Conservation (phyloP, 2,888 invertebrate genomes). For the Ophraella communa region DNA sequence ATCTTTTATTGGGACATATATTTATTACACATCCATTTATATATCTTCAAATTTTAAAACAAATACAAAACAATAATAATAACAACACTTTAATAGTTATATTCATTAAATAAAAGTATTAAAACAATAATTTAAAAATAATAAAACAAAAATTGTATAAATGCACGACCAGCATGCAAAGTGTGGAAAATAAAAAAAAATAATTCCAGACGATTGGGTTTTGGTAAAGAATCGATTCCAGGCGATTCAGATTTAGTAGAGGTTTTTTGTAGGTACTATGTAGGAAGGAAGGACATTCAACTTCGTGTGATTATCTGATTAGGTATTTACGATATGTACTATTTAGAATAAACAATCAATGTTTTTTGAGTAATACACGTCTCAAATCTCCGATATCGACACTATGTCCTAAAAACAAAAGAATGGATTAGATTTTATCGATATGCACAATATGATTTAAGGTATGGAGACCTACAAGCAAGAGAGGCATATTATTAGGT, state of each 20-base stretch:
- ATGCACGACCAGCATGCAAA: slow-evolving; percentile 57
- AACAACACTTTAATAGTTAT: slow-evolving; percentile 42
- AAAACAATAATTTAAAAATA: slow-evolving; percentile 51
- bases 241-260: too few species aligned
- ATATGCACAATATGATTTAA: too few species aligned
- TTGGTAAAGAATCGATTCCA: too few species aligned
- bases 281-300: not conserved
- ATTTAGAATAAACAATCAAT: slow-evolving; percentile 45
- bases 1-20: slow-evolving; percentile 32
- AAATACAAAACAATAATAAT: slow-evolving; percentile 51
- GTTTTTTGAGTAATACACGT: slow-evolving; percentile 53
- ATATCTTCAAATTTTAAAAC: slow-evolving; percentile 27
- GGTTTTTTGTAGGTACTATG: not conserved
- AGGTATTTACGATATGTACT: slow-evolving; percentile 45
- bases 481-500: too few species aligned
- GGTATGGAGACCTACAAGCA: too few species aligned
- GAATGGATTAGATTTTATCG: slow-evolving; percentile 1
- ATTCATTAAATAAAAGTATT: slow-evolving; percentile 43
- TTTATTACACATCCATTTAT: slow-evolving; percentile 26
- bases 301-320: slow-evolving; percentile 9
- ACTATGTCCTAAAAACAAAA: slow-evolving; percentile 53
- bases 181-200: not conserved
- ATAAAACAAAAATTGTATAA: slow-evolving; percentile 39
- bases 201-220: not conserved
- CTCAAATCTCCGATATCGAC: slow-evolving; percentile 55